These are phyloP conservation scores for Prionailurus viverrinus DNA, from an alignment of 2,113 vertebrate species.

Conservation along the genomic window DNA sequence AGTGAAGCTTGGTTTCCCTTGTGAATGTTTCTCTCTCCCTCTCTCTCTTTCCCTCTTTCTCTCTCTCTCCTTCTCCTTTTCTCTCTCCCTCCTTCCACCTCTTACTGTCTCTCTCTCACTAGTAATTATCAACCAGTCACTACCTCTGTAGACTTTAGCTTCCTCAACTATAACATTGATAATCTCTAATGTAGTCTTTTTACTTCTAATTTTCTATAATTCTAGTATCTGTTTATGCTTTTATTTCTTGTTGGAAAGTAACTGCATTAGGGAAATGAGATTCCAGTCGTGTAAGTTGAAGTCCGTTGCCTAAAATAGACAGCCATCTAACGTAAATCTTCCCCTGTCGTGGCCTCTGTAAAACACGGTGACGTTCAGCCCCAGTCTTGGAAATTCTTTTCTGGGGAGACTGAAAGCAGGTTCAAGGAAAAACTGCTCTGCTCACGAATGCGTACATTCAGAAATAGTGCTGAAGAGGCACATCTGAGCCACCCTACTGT, in stretches of 20 bases:
- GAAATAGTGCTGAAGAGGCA: not conserved
- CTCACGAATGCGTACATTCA: not conserved
- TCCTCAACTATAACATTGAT: not conserved
- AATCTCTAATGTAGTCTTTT: not conserved
- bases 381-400: no score
- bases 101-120: not conserved
- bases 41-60: not conserved
- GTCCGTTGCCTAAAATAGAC: not conserved
- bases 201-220: slow-evolving; percentile 24
- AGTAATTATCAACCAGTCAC: no score
- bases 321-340: not conserved
- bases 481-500: not conserved
- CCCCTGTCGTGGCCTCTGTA: not conserved
- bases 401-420: not conserved
- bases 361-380: accelerated
- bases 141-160: not conserved
- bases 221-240: not conserved
- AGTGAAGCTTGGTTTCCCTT: not conserved
- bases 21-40: not conserved
- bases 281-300: not conserved
- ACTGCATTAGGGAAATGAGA: slow-evolving; percentile 28
- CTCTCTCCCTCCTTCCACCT: accelerated
- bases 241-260: slow-evolving; percentile 31
- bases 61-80: accelerated
- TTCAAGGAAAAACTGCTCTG: not conserved